phyloP scores from a whole-genome alignment of 2,888 invertebrate genomes.

The Melanchra persicariae region DNA sequence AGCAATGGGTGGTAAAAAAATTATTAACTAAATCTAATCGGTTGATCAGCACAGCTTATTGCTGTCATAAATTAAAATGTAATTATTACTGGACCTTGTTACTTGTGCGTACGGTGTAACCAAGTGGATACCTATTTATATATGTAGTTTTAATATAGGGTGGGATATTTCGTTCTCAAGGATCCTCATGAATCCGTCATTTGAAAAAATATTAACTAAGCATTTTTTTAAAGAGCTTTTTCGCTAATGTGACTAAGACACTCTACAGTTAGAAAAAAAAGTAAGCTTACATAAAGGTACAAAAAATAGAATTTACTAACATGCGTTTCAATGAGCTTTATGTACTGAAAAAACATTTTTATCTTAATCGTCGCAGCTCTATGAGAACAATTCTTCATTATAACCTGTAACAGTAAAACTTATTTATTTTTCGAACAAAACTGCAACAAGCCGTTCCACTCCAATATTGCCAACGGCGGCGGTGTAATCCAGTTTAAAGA shows the following conservation, averaged over 20 bases:
- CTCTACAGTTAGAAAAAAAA: too few relatives aligned
- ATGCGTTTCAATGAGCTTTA: too few relatives aligned
- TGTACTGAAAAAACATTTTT: too few relatives aligned
- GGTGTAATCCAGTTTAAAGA: slow-evolving; percentile 33
- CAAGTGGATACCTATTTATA: not conserved
- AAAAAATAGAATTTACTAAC: too few relatives aligned
- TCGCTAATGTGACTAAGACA: too few relatives aligned
- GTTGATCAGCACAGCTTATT: slow-evolving; percentile 15
- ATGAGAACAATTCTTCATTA: not conserved
- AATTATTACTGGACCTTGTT: slow-evolving; percentile 10
- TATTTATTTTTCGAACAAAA: not conserved
- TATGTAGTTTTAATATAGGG: too few relatives aligned
- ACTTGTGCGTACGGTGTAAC: not conserved
- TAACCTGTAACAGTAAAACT: not conserved
- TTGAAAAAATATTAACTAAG: not conserved
- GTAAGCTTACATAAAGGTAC: too few relatives aligned
- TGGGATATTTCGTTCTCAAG: not conserved
- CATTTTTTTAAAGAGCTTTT: too few relatives aligned
- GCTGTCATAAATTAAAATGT: slow-evolving; percentile 27
- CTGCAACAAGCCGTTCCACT: not conserved
- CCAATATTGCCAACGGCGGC: not conserved
- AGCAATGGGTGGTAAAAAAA: slow-evolving; percentile 30
- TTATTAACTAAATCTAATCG: slow-evolving; percentile 40
- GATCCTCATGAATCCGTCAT: not conserved
- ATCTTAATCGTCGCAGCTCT: too few relatives aligned